phyloP scores from a whole-genome alignment of 2,113 vertebrate genomes.

The Salvator merianae region DNA sequence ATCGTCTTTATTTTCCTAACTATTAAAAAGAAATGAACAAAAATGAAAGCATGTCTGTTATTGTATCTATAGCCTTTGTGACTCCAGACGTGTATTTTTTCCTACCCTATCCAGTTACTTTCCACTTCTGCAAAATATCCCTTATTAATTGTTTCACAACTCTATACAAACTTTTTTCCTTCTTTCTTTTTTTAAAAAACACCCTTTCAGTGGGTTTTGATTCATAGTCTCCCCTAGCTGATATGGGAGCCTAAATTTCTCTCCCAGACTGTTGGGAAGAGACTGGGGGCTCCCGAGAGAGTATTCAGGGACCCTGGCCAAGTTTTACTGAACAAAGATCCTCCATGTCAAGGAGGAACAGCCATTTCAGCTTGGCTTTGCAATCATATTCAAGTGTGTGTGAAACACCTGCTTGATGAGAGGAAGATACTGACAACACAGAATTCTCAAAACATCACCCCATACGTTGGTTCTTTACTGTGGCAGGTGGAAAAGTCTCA shows the following conservation, averaged over 20 bases:
- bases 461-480: background rate
- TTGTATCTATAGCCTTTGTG: background rate
- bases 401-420: conserved; percentile 24
- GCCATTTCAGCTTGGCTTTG: conserved; percentile 13
- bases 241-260: background rate
- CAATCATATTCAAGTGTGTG: background rate
- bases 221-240: background rate
- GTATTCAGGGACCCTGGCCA: conserved; percentile 36
- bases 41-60: background rate
- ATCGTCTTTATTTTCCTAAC: background rate
- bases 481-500: background rate
- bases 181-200: too few relatives aligned
- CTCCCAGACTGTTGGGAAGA: conserved; percentile 25
- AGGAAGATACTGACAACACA: background rate
- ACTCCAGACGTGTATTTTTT: background rate
- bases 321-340: background rate
- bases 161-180: background rate
- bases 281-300: conserved; percentile 29
- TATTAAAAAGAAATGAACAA: too few relatives aligned
- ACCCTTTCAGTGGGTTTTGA: background rate
- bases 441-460: conserved; percentile 10
- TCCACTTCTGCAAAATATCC: conserved; percentile 5
- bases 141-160: conserved; percentile 25
- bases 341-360: background rate
- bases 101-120: background rate